Evolutionary conservation across 37 sponge, comb jelly and placozoan genomes (phyloP), one percentile per base, ranked within the genome.

Genomic region (Mnemiopsis leidyi): DNA sequence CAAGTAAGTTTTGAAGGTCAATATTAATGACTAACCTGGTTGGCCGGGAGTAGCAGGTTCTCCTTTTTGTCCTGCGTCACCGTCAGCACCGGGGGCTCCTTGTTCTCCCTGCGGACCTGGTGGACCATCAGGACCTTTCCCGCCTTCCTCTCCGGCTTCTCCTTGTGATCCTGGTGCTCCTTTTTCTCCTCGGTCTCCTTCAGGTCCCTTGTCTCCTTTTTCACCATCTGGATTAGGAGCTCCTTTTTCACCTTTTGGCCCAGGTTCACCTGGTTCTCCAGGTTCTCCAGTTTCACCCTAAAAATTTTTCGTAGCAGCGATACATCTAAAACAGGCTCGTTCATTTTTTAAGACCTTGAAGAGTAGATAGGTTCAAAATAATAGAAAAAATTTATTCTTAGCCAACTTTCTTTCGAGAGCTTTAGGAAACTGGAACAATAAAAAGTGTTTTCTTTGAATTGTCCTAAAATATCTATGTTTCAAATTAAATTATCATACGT

Each of bases 211-310:
- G 1, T 38, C 69, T 33, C 95, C 95, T 0, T 36, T 29, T 26
- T 32, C 76, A 36, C 93, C 93, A 32, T 92, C 38, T 0, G 39
- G 13, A 24, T 93, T 93, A 61, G 67, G 37, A 36, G 38, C 36
- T 68, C 95, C 96, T 23, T 83, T 83, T 0, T 85, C 68, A 20
- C 96, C 96, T 20, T 40, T 20, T 28, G 33, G 37, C 69, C 95
- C 96, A 23, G 48, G 38, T 39, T 40, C 90, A 21, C 90, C 90
- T 23, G 35, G 20, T n/a, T 85, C 90, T 28, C 90, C 90, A 21
- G 26, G 38, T 3, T 38, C 61, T 23, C 90, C 90, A 85, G 61
- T n/a, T 9, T n/a, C 61, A 9, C 90, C 90, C 28, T 85, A 13
- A 48, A 18, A 48, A 48, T 18, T 18, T 48, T 48, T 48, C 61